Base-by-base conservation (phyloP, 2,888 invertebrate genomes). In the Ophonus ardosiacus region DNA sequence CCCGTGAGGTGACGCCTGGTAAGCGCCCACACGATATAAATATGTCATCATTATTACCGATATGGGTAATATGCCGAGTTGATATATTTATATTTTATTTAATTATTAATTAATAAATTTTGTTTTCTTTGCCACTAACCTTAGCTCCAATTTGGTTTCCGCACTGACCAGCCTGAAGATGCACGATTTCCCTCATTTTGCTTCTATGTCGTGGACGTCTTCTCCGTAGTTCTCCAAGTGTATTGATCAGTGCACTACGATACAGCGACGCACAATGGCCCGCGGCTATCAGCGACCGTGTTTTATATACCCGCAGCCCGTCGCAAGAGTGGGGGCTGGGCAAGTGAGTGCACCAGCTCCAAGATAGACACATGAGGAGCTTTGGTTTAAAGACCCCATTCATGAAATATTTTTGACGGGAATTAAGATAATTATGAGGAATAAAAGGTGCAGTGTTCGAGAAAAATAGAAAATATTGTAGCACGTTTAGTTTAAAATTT, bases 111-210 rank as follows among this genome's bases (percentile, higher is more conserved):
- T 5, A 31, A 31, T 6, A 31, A 31, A 31, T 5, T 31, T 31
- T 31, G 0, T 31, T 31, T 31, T 24, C 24, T 40, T 74, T 71
- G 3, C 21, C 68, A 90, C 90, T 92, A 91, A 97, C 97, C 96
- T 97, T 97, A 86, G 97, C 96, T 88, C 97, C 97, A 90, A 98
- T 97, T 92, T 98, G 97, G 90, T 95, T 95, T 87, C 94, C 94
- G 90, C 95, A 95, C 90, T 94, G 94, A 86, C 95, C 94, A 87
- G 96, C 97, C 91, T 97, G 97, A 87, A 97, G 93, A 92, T 97
- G 97, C 88, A 97, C 97, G 89, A 97, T 97, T 95, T 97, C 97
- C 93, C 97, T 95, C 97, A 97, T 97, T 43, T n/a, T 38, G 56
- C 21, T 57, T 76, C 6, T 10, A 57, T 38, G 24, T 57, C 38